These are phyloP conservation scores for Sarcoramphus papa DNA, from an alignment of 2,797 vertebrate genomes.

Conservation along the genomic window DNA sequence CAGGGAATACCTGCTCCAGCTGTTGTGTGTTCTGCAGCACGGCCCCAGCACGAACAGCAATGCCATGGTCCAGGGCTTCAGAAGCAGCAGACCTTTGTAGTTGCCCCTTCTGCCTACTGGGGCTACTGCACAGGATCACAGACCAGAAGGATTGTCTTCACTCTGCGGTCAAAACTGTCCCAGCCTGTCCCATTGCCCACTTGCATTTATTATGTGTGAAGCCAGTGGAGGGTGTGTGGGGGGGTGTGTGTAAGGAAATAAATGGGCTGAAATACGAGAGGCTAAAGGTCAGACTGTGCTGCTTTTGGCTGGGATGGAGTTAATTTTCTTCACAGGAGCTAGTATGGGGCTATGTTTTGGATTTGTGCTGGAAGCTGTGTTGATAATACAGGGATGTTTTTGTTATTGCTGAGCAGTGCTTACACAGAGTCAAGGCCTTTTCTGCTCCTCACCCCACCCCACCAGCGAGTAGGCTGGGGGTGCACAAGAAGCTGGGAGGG, in stretches of 20 bases:
- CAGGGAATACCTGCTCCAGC: no score
- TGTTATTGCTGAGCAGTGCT: no score
- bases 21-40: not conserved
- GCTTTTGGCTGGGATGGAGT: no score
- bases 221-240: not conserved
- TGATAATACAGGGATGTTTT: no score
- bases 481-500: no score
- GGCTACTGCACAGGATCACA: not conserved
- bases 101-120: not conserved
- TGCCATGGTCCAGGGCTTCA: not conserved
- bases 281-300: not conserved
- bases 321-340: no score
- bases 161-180: not conserved
- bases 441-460: no score
- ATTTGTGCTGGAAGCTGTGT: no score
- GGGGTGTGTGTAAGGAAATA: not conserved
- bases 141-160: not conserved
- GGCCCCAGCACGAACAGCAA: not conserved
- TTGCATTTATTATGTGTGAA: not conserved
- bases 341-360: no score
- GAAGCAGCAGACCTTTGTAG: not conserved
- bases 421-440: no score
- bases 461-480: no score
- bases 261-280: not conserved
- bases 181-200: not conserved